phyloP scores from a whole-genome alignment of 2,888 invertebrate species.

The Ophioninae sp. region DNA sequence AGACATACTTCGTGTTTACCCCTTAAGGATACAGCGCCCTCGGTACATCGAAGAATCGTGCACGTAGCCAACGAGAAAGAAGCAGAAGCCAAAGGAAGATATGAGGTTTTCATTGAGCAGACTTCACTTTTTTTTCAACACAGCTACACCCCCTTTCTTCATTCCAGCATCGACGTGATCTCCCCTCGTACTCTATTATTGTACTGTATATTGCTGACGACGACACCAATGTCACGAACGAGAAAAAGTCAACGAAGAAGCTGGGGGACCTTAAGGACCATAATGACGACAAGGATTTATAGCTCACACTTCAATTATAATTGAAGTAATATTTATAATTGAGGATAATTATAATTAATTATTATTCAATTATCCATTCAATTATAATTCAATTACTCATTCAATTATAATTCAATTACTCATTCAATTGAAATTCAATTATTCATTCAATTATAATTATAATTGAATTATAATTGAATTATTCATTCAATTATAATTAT shows the following conservation, averaged over 20 bases:
- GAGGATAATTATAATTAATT: too few relatives aligned
- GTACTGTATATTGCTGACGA: slow-evolving; percentile 8
- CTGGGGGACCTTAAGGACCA: background rate
- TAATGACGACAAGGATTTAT: slow-evolving; percentile 26
- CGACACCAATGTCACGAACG: slow-evolving; percentile 21
- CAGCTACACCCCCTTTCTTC: background rate
- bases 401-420: too few relatives aligned
- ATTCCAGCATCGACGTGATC: slow-evolving; percentile 24
- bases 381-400: too few relatives aligned
- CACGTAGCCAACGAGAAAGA: slow-evolving; percentile 12
- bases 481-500: too few relatives aligned
- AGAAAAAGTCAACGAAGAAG: background rate
- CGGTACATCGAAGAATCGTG: background rate
- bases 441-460: too few relatives aligned
- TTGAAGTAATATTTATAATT: too few relatives aligned
- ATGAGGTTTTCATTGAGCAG: slow-evolving; percentile 32
- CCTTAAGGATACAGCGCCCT: slow-evolving; percentile 27
- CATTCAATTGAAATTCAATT: too few relatives aligned
- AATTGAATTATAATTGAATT: too few relatives aligned
- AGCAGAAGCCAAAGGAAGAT: slow-evolving; percentile 31
- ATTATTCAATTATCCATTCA: too few relatives aligned
- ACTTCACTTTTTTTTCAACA: background rate
- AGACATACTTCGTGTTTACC: slow-evolving; percentile 30
- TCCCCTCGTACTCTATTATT: slow-evolving; percentile 38
- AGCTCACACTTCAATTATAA: slow-evolving; percentile 46